Percentiles rank a stretch among this genome's conserved stretches.
Conservation (phyloP, 2,888 invertebrate genomes). For the Dryobota labecula region DNA sequence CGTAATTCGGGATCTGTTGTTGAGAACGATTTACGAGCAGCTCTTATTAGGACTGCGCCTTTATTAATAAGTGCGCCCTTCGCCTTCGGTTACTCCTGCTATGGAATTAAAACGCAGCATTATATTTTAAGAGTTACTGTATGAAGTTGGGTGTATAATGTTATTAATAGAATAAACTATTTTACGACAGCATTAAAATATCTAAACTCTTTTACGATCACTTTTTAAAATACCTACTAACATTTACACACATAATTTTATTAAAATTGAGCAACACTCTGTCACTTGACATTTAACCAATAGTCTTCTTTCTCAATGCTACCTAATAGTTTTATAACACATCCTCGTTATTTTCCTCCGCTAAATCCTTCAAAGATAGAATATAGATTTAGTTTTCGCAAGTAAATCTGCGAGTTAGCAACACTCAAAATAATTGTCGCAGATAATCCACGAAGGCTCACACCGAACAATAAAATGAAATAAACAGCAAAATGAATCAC, state of each 20-base stretch:
- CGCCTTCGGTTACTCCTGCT: constrained; percentile 54
- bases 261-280: constrained; percentile 10
- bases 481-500: constrained; percentile 44
- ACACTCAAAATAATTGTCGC: constrained; percentile 36
- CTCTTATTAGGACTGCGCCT: constrained; percentile 76
- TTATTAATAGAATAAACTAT: constrained; percentile 4
- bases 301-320: constrained; percentile 40
- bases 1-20: constrained; percentile 82
- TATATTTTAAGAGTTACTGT: constrained; percentile 1
- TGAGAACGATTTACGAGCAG: constrained; percentile 83
- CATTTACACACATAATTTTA: constrained; percentile 17
- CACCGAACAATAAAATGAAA: constrained; percentile 26
- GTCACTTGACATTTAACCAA: constrained; percentile 43
- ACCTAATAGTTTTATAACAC: background rate
- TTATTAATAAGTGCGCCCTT: constrained; percentile 70
- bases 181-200: background rate
- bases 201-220: background rate
- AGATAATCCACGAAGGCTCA: constrained; percentile 14
- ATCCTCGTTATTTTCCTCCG: constrained; percentile 5
- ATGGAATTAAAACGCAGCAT: constrained; percentile 32
- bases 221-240: background rate
- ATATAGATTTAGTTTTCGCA: background rate
- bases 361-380: background rate
- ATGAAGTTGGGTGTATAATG: background rate
- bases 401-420: constrained; percentile 12